Base-by-base conservation (phyloP, 2,113 vertebrate genomes). In the Marmota flaviventris region DNA sequence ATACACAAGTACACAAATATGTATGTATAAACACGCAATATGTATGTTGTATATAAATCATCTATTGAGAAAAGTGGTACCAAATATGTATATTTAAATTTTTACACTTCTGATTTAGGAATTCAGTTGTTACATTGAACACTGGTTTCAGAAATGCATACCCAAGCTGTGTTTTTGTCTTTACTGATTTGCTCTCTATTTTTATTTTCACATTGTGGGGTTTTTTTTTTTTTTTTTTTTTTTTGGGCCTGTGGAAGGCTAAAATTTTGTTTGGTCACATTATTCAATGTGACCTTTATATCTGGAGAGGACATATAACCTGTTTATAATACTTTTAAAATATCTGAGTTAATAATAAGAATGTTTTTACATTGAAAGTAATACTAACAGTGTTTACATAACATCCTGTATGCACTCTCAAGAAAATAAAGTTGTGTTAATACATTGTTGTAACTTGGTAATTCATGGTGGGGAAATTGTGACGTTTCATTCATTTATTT, bases 391-490 rank as follows among this genome's bases (percentile, higher is more conserved):
- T 83, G 84, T 97, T 98, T 95, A 78, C n/a, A 25, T 94, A 93
- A 97, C 61, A 92, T 97, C 45, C 51, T 97, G 87, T 98, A 86
- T 96, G 39, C 93, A 97, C 81, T 70, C 58, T 93, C 34, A 97
- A 96, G 92, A 96, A 97, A 98, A 97, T 97, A 97, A 98, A 97
- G 88, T 93, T 98, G 96, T 97, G n/a, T 96, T 95, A 92, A 89
- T 92, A 97, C 78, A 75, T 96, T 95, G 94, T 97, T 96, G 97
- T 98, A 97, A 96, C 61, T 96, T 81, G 92, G 77, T 97, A 98
- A 72, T 97, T 98, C n/a, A 51, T 98, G 95, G 20, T 27, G 96
- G 86, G 87, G 67, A 79, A 94, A 89, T 65, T 93, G 29, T 65
- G 53, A 76, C 84, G 61, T 96, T 96, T 90, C 27, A 70, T 96